Evolutionary conservation across 2,113 vertebrate genomes (phyloP).

Genomic region (Dasyurus viverrinus): DNA sequence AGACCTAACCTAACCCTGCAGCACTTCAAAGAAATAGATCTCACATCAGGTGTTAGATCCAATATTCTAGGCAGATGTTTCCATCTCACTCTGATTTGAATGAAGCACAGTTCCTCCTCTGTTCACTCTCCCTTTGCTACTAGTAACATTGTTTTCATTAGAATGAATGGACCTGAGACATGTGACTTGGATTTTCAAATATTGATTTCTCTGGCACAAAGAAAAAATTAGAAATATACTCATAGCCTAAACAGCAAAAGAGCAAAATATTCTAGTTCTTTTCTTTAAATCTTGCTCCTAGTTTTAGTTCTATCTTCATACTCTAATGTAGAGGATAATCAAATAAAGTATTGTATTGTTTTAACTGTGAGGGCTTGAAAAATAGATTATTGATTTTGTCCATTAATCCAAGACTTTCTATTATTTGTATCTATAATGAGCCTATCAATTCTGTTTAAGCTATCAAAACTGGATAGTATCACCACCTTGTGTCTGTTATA

Average conservation of each 20-base stretch:
- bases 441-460: background rate
- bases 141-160: background rate
- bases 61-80: background rate
- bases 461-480: background rate
- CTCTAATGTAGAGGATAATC: background rate
- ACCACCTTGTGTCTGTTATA: background rate
- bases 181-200: background rate
- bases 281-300: slow-evolving; percentile 57
- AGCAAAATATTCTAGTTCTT: background rate
- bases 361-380: background rate
- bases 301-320: slow-evolving; percentile 44
- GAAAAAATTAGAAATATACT: background rate
- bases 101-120: background rate
- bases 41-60: background rate
- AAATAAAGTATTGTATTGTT: background rate
- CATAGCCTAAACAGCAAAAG: slow-evolving; percentile 31
- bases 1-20: background rate
- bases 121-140: background rate
- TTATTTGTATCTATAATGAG: background rate
- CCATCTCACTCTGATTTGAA: background rate
- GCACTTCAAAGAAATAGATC: background rate
- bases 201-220: background rate
- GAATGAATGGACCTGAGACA: background rate
- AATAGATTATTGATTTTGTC: background rate
- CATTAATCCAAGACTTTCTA: background rate